Conservation (phyloP, 1,140 invertebrate genomes). For the Heterodera carotae region DNA sequence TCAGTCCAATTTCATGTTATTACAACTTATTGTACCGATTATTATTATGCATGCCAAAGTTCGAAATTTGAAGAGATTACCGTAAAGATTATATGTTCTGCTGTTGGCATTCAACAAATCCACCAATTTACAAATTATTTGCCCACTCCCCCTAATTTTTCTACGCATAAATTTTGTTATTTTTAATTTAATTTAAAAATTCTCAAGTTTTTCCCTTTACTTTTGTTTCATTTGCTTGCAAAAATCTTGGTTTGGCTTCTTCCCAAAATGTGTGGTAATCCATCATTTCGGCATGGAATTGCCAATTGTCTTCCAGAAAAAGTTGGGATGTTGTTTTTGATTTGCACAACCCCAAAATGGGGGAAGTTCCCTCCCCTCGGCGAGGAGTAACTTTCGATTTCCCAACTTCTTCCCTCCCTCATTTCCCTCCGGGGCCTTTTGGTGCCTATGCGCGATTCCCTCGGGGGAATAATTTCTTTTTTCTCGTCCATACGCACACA, state of each 20-base stretch:
- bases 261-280: background rate
- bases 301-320: background rate
- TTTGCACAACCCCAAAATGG: background rate
- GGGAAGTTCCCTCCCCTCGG: background rate
- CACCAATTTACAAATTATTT: too few relatives aligned
- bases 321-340: background rate
- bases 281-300: background rate
- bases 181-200: background rate
- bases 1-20: background rate
- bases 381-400: background rate
- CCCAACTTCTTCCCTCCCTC: background rate
- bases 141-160: too few relatives aligned
- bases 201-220: background rate
- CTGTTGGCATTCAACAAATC: too few relatives aligned
- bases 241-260: background rate
- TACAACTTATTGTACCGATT: background rate
- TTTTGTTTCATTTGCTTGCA: background rate
- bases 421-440: background rate
- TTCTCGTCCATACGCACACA: background rate
- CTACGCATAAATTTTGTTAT: too few relatives aligned
- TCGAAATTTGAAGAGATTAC: too few relatives aligned
- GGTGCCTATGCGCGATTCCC: background rate
- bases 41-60: too few relatives aligned
- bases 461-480: slow-evolving; percentile 2
- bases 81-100: too few relatives aligned